These are phyloP conservation scores for Leptonema lineaticorne DNA, from an alignment of 1,140 invertebrate species.

Conservation along the genomic window DNA sequence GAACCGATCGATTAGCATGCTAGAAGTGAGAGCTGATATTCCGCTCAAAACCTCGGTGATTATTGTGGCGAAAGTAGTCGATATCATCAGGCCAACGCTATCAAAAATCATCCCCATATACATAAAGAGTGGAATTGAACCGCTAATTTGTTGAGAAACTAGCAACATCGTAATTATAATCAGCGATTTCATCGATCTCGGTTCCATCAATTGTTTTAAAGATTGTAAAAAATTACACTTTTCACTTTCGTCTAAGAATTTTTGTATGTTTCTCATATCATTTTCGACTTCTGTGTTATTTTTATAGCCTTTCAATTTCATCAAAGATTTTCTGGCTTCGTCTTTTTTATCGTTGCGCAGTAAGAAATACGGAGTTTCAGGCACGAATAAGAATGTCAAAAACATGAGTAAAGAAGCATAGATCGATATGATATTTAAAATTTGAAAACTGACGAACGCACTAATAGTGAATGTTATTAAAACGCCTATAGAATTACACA, in stretches of 20 bases:
- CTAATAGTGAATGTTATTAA: slow-evolving; percentile 52
- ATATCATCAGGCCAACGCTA: slow-evolving; percentile 26
- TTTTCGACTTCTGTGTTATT: slow-evolving; percentile 31
- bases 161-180: slow-evolving; percentile 36
- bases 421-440: slow-evolving; percentile 32
- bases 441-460: slow-evolving; percentile 45
- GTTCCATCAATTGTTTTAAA: slow-evolving; percentile 28
- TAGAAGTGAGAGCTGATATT: slow-evolving; percentile 27
- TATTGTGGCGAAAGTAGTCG: slow-evolving; percentile 29
- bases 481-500: slow-evolving; percentile 61
- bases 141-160: slow-evolving; percentile 35
- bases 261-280: slow-evolving; percentile 34
- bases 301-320: slow-evolving; percentile 38
- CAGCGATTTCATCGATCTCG: slow-evolving; percentile 34
- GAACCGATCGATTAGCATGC: slow-evolving; percentile 31
- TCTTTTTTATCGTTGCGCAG: slow-evolving; percentile 31
- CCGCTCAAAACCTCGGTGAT: slow-evolving; percentile 32
- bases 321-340: slow-evolving; percentile 26
- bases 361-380: slow-evolving; percentile 40
- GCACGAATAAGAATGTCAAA: slow-evolving; percentile 34
- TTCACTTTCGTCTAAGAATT: slow-evolving; percentile 30
- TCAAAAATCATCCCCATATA: slow-evolving; percentile 39
- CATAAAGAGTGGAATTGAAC: slow-evolving; percentile 29
- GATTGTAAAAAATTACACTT: slow-evolving; percentile 29
- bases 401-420: slow-evolving; percentile 32